Percentiles rank a stretch among this genome's conserved stretches.
Evolutionary conservation across 2,113 vertebrate species (phyloP).

Genomic region (Aix galericulata): DNA sequence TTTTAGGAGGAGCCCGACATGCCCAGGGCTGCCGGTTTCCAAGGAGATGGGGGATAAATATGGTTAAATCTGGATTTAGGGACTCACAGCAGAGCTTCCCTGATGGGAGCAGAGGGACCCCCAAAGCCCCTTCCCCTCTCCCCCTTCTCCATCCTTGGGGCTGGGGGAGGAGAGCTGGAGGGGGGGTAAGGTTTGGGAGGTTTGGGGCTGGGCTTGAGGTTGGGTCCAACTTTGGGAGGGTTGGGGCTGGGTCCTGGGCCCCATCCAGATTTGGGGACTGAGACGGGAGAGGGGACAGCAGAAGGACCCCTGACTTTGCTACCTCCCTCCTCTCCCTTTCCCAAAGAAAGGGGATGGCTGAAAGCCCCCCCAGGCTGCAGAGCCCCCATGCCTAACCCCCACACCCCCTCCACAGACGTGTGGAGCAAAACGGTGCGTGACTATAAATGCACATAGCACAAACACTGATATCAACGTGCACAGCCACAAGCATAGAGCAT

Average conservation of each 20-base stretch:
- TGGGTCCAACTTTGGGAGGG: not conserved
- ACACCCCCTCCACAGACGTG: accelerated
- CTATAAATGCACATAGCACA: accelerated
- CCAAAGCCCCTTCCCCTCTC: no score
- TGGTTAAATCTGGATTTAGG: not conserved
- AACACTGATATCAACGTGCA: accelerated
- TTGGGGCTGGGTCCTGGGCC: not conserved
- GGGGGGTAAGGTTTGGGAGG: not conserved
- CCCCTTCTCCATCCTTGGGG: not conserved
- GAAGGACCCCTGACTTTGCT: not conserved
- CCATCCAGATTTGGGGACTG: not conserved
- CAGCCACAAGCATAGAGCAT: accelerated
- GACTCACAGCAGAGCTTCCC: not conserved
- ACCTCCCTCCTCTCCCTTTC: not conserved
- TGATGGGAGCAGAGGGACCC: not conserved
- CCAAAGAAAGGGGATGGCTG: not conserved
- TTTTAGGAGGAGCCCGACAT: not conserved
- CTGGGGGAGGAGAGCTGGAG: not conserved
- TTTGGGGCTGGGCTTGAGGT: not conserved
- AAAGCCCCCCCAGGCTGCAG: not conserved
- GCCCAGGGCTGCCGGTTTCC: slow-evolving; percentile 28
- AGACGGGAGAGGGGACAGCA: not conserved
- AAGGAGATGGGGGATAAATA: slow-evolving; percentile 10
- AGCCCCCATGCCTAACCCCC: not conserved
- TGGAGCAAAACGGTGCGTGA: accelerated